Percentiles rank a stretch among this genome's conserved stretches.
These are phyloP conservation scores for Pantherophis guttatus DNA, from an alignment of 2,113 vertebrate species.

Conservation along the genomic window DNA sequence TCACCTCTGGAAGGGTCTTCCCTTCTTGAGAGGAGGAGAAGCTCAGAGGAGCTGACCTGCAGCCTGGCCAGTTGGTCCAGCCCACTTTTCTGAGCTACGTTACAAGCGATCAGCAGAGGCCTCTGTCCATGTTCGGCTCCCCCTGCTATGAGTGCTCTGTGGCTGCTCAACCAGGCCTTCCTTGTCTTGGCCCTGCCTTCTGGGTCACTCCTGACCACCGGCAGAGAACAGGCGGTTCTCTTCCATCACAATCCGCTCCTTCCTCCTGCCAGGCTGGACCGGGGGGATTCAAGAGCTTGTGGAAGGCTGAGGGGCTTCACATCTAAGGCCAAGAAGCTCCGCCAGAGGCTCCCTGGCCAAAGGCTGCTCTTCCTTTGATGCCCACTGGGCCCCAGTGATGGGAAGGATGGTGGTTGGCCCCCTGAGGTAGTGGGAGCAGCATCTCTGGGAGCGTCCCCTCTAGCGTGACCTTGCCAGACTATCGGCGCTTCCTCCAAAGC, in stretches of 20 bases:
- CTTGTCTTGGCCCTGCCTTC: background rate
- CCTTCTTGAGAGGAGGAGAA: background rate
- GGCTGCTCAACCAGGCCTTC: conserved; percentile 68
- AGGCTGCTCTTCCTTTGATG: background rate
- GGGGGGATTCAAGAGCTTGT: background rate
- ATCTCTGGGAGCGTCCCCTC: no score
- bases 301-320: background rate
- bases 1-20: background rate
- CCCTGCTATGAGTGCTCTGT: conserved; percentile 63
- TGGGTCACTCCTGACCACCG: fast-evolving
- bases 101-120: no score
- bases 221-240: background rate
- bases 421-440: background rate
- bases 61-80: conserved; percentile 74
- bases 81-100: conserved; percentile 55
- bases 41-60: conserved; percentile 70
- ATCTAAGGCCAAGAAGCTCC: background rate
- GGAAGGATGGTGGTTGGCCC: background rate
- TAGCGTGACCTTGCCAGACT: background rate
- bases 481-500: background rate
- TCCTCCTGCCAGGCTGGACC: no score
- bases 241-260: no score
- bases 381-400: no score
- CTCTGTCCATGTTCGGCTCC: background rate
- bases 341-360: background rate